Evolutionary conservation across 2,888 invertebrate species (phyloP).

Genomic region (Laspeyria flexula): DNA sequence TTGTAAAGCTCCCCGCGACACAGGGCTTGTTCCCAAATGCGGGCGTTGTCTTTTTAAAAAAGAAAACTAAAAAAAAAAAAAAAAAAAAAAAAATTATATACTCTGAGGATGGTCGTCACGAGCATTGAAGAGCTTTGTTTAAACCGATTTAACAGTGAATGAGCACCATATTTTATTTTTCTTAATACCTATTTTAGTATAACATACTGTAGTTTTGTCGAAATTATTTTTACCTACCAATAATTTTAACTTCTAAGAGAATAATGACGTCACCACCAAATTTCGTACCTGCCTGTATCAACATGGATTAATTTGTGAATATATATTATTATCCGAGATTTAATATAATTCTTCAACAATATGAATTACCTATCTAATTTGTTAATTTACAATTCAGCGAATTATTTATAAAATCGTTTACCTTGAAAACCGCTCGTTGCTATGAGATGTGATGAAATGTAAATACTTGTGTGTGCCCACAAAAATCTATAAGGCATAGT

Average conservation of each 20-base stretch:
- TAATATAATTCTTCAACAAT: slow-evolving; percentile 52
- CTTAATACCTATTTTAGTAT: neutral
- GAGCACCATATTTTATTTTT: neutral
- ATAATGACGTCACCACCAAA: neutral
- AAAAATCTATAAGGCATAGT: slow-evolving; percentile 33
- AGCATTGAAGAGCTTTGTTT: slow-evolving; percentile 23
- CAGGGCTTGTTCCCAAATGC: too few relatives aligned
- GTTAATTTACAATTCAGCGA: slow-evolving; percentile 66
- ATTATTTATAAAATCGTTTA: slow-evolving; percentile 69
- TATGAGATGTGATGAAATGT: slow-evolving; percentile 69
- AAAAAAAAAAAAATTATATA: too few relatives aligned
- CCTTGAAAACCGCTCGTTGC: slow-evolving; percentile 75
- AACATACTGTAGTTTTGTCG: neutral
- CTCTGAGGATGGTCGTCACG: slow-evolving; percentile 45
- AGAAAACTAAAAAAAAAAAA: too few relatives aligned
- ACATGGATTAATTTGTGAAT: slow-evolving; percentile 21
- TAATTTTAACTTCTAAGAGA: neutral
- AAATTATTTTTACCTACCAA: neutral
- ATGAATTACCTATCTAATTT: slow-evolving; percentile 62
- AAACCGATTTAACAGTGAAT: slow-evolving; percentile 22
- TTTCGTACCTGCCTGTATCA: slow-evolving; percentile 5
- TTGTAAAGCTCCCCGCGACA: too few relatives aligned
- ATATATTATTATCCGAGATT: slow-evolving; percentile 25
- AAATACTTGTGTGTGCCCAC: slow-evolving; percentile 53
- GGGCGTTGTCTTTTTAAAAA: too few relatives aligned